Evolutionary conservation across 2,113 vertebrate species (phyloP).

Genomic region (Cheirogaleus medius): DNA sequence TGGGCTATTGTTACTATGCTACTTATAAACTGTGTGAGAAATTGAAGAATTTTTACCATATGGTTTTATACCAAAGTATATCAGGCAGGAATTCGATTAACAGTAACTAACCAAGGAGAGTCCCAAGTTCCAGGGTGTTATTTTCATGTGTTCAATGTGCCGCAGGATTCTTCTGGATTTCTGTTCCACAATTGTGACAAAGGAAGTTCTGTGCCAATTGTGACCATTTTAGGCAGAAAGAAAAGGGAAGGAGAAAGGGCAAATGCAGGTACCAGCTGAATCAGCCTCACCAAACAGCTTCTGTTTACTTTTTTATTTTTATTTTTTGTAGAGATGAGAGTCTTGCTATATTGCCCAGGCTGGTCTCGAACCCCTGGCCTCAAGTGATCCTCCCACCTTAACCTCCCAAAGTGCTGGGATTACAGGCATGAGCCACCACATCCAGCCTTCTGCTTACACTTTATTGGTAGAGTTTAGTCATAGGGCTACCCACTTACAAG

Average conservation of each 20-base stretch:
- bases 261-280: neutral
- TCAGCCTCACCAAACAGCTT: neutral
- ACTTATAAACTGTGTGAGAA: conserved; percentile 15
- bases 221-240: neutral
- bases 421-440: no score
- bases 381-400: no score
- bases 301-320: neutral
- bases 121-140: neutral
- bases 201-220: neutral
- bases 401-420: no score
- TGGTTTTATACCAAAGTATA: neutral
- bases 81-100: neutral
- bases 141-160: neutral
- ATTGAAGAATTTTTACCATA: neutral
- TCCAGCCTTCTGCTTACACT: neutral
- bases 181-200: neutral
- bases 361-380: no score
- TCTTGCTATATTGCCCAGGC: no score
- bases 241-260: neutral
- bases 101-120: neutral
- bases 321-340: no score
- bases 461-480: conserved; percentile 9
- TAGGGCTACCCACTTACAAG: neutral
- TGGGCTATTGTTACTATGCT: neutral
- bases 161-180: neutral